Conservation (phyloP, 2,797 vertebrate species). For the Otus scops region DNA sequence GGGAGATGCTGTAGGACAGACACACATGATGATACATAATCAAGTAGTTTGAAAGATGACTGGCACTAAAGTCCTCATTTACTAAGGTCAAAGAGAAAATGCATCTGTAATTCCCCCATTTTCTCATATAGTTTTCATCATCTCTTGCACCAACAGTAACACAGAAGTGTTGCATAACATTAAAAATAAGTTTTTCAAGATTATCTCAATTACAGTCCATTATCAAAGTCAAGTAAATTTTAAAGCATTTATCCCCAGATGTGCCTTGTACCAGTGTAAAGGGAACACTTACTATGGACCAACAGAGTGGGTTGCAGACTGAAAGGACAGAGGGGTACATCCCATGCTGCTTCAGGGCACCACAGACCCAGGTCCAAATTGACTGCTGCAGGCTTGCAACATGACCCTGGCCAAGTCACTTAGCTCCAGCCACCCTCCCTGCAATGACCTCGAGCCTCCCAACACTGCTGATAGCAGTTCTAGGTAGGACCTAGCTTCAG, state of each 20-base stretch:
- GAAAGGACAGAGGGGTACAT: not conserved
- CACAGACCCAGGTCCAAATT: accelerated
- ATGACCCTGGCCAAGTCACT: not conserved
- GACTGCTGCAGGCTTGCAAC: not conserved
- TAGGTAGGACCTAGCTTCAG: not conserved
- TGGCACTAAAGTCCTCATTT: constrained; percentile 17
- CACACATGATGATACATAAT: not conserved
- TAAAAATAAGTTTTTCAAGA: constrained; percentile 5
- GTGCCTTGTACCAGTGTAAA: not conserved
- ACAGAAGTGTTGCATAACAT: not conserved
- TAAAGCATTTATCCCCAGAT: not conserved
- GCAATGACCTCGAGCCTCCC: not conserved
- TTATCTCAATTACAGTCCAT: not conserved
- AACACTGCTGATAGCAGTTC: not conserved
- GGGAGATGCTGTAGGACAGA: not conserved
- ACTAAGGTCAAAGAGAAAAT: constrained; percentile 40
- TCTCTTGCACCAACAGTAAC: not conserved
- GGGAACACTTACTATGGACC: not conserved
- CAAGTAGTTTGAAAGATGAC: constrained; percentile 20
- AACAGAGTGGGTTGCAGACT: not conserved
- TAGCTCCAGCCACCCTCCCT: no score
- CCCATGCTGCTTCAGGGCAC: not conserved
- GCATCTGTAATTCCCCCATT: not conserved
- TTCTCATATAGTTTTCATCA: not conserved
- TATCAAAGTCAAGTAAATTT: not conserved